Conservation (phyloP, 2,888 invertebrate genomes). For the Drosophila suboccidentalis region DNA sequence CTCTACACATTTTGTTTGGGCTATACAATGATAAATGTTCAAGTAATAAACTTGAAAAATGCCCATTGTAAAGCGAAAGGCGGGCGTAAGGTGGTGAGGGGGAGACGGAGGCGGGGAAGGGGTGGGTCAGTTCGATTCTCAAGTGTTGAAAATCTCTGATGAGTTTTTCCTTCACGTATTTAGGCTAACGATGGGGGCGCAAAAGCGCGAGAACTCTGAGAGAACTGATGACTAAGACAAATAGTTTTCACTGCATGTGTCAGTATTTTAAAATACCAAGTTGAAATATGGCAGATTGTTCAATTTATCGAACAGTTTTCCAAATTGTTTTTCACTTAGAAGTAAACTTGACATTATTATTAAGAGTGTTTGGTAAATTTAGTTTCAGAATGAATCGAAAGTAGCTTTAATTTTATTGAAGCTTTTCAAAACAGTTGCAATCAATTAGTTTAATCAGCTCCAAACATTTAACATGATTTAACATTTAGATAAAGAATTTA, state of each 20-base stretch:
- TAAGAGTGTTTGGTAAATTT: constrained; percentile 19
- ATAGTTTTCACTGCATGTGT: constrained; percentile 60
- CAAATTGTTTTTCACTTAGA: constrained; percentile 11
- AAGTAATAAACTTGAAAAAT: constrained; percentile 76
- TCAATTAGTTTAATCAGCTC: no score
- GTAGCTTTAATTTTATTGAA: background rate
- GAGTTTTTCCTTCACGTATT: constrained; percentile 37
- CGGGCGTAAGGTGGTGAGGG: background rate
- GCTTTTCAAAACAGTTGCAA: no score
- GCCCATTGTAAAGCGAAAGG: constrained; percentile 42
- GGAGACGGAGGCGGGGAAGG: background rate
- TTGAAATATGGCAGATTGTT: constrained; percentile 60
- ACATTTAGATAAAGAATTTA: background rate
- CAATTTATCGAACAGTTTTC: constrained; percentile 15
- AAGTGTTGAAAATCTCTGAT: constrained; percentile 36
- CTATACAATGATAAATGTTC: constrained; percentile 65
- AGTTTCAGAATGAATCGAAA: background rate
- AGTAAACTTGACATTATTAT: constrained; percentile 16
- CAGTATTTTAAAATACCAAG: constrained; percentile 60
- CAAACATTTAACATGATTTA: background rate
- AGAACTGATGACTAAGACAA: constrained; percentile 66
- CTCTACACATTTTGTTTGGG: constrained; percentile 41
- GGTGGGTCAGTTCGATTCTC: constrained; percentile 6
- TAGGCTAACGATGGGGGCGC: constrained; percentile 37
- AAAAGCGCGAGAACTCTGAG: constrained; percentile 24